These are phyloP conservation scores for Acrossocheilus wenchowensis DNA, from an alignment of 2,797 vertebrate genomes.

Conservation along the genomic window DNA sequence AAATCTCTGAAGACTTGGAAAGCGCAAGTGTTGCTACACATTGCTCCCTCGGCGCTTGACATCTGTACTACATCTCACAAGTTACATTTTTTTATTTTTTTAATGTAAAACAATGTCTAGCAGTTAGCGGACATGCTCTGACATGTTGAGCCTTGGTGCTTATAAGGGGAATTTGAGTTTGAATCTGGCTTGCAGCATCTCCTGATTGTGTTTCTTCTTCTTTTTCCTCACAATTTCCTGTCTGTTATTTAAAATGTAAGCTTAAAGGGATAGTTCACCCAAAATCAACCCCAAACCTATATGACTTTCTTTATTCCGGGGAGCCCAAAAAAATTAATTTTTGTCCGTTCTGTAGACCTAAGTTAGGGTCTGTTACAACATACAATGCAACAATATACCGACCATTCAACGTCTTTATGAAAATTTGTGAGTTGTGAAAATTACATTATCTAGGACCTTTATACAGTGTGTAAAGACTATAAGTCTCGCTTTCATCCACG, in stretches of 20 bases:
- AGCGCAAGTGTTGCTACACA: neutral
- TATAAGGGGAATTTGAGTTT: neutral
- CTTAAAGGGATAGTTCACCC: neutral
- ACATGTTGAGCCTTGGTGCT: neutral
- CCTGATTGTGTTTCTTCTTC: neutral
- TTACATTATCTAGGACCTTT: neutral
- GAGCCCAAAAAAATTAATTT: neutral
- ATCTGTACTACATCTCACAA: conserved; percentile 17
- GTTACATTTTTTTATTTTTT: neutral
- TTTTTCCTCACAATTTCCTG: neutral
- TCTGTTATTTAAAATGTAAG: neutral
- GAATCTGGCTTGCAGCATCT: neutral
- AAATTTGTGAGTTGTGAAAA: neutral
- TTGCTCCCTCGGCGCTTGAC: neutral
- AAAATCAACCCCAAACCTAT: neutral
- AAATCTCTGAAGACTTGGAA: neutral
- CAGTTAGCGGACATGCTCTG: neutral
- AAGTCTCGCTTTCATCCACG: neutral
- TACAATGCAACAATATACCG: too few species aligned
- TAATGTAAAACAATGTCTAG: neutral
- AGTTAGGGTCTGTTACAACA: too few species aligned
- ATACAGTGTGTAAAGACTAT: too few species aligned
- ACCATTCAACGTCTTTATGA: too few species aligned
- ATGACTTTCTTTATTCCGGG: neutral
- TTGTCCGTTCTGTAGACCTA: neutral